phyloP scores from a whole-genome alignment of 53 echinoderm and acorn worm species.

The Stichopus horrens region DNA sequence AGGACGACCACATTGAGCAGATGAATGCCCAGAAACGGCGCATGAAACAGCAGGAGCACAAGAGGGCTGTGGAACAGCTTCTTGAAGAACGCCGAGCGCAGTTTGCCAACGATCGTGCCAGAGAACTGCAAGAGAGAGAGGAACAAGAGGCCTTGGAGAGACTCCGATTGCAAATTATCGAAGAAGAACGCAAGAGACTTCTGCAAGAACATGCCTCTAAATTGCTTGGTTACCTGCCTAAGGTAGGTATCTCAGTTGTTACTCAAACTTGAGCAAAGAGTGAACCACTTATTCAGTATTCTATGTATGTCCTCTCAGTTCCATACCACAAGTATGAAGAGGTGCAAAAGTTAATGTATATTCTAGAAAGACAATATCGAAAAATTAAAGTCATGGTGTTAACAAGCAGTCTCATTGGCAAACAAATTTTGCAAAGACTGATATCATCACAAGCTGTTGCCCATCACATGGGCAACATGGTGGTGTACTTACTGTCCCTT shows the following conservation, averaged over 20 bases:
- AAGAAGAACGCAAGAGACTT: constrained; percentile 91
- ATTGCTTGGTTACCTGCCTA: constrained; percentile 94
- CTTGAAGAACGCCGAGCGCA: constrained; percentile 86
- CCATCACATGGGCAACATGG: too few species aligned
- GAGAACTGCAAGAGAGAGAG: constrained; percentile 68
- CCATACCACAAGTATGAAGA: too few species aligned
- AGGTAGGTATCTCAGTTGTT: constrained; percentile 55
- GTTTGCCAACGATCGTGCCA: constrained; percentile 84
- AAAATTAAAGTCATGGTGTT: too few species aligned
- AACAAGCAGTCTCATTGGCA: too few species aligned
- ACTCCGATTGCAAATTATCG: constrained; percentile 89
- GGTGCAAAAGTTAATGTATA: too few species aligned
- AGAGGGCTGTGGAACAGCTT: constrained; percentile 83
- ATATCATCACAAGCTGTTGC: too few species aligned
- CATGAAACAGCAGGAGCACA: constrained; percentile 99
- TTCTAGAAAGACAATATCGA: too few species aligned
- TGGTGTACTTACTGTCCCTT: too few species aligned
- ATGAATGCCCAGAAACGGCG: constrained; percentile 98
- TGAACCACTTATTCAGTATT: too few species aligned
- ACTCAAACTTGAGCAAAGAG: too few species aligned
- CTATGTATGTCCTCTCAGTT: too few species aligned
- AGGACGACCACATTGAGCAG: constrained; percentile 96
- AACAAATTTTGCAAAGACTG: too few species aligned
- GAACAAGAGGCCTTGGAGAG: constrained; percentile 89
- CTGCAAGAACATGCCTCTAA: constrained; percentile 93